Evolutionary conservation across 2,797 vertebrate genomes (phyloP).

Genomic region (Octomys mimax): DNA sequence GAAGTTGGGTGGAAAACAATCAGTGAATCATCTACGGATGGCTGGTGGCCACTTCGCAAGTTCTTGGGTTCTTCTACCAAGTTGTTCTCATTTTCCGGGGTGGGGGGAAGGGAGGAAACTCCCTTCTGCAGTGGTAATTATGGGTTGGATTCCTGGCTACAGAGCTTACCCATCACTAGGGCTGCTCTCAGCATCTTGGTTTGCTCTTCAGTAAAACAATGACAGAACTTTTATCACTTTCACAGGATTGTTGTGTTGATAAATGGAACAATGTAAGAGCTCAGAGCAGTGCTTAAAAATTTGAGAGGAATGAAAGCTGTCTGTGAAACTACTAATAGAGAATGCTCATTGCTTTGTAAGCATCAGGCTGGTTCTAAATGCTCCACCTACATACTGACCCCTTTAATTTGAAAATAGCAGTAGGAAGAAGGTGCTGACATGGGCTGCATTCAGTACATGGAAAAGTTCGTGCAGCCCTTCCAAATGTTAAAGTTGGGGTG

Average conservation of each 20-base stretch:
- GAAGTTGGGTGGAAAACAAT: not conserved
- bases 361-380: not conserved
- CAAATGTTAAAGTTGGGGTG: not conserved
- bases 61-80: not conserved
- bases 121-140: not conserved
- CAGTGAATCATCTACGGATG: not conserved
- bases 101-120: not conserved
- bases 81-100: not conserved
- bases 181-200: not conserved
- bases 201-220: not conserved
- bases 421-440: not conserved
- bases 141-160: not conserved
- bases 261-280: not conserved
- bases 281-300: not conserved
- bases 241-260: not conserved
- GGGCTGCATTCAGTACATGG: not conserved
- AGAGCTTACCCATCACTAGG: not conserved
- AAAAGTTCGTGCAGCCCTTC: not conserved
- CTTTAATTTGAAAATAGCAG: not conserved
- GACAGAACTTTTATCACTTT: not conserved
- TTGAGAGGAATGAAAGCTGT: not conserved
- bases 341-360: not conserved
- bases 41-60: too few relatives aligned
- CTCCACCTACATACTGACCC: too few relatives aligned
- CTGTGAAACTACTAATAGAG: not conserved